Evolutionary conservation across 2,888 invertebrate genomes (phyloP), one percentile per base, ranked within the genome.

Genomic region (Ochropacha duplaris): DNA sequence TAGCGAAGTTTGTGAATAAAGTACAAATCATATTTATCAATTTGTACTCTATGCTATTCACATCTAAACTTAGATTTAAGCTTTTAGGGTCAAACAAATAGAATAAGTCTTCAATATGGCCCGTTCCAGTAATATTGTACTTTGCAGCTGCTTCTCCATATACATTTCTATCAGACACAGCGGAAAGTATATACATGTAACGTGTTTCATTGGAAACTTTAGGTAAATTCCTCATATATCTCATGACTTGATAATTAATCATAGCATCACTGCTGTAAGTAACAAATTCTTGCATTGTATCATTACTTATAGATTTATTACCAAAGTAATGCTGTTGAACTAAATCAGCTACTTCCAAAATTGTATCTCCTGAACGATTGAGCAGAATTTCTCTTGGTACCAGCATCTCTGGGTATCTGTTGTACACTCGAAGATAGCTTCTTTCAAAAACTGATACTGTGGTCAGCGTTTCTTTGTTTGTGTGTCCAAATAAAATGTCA

Each of bases 401-500:
- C 4, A 81, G 54, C 22, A 74, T 31, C 59, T 84, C 83, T 6
- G 68, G 64, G 36, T 76, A 76, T 55, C 54, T 67, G 0, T 65
- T 60, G 54, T 75, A 80, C 2, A 62, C 57, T 2, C 60, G 16
- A 1, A 74, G 52, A 0, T 68, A 51, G 6, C 16, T 26, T 0
- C 34, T 50, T 26, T 68, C 69, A 3, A 72, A 59, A 0, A 19
- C 0, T 4, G 60, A 28, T 4, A 81, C 12, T 3, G 56, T 64
- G 0, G 78, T 19, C 14, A 80, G 34, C 4, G 95, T 95, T 84
- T 96, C 97, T 54, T 95, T 93, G 0, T 93, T 93, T 9, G 95
- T 96, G 5, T 95, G 79, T 2, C 97, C 96, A 24, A 95, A 90
- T 79, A 97, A 94, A 78, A 96, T 92, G 0, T 96, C 96, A 0